Base-by-base conservation (phyloP, 1,140 invertebrate species). In the Drosophila pseudoananassae region DNA sequence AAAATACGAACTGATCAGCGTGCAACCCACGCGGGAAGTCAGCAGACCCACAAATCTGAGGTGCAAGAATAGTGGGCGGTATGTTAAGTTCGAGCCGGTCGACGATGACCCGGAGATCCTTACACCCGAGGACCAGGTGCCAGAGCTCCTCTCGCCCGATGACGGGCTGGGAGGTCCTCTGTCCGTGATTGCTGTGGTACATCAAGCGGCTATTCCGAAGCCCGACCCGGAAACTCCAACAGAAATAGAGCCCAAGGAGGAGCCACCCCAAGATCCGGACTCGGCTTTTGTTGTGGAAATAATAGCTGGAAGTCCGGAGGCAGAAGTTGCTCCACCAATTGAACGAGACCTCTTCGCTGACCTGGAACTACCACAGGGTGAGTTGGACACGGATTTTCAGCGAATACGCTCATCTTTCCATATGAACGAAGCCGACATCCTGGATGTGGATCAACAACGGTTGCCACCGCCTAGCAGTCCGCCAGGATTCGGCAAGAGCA, bases 401-500 rank as follows among this genome's bases (percentile, higher is more conserved):
- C 53, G 73, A 0, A 90, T 79, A 43, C 76, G 90, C 12, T 83
- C 81, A 9, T 77, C 79, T 0, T 90, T 76, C 10, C 85, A 88
- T 31, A 55, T 78, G 47, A 87, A 91, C 46, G 90, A 91, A 43
- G 90, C 74, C 0, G 85, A 84, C 17, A 78, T 91, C n/a, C 45
- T 91, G n/a, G 83, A 91, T 29, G 55, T 75, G 36, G 61, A 66
- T 43, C 63, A 46, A 25, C 29, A 50, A 4, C 75, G 69, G 20
- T n/a, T 63, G 17, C 51, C 68, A 0, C 10, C 51, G 33, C 58
- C 88, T 0, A 66, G 74, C 15, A 87, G 83, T 43, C 82, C 82
- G 8, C 82, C 78, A 9, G 90, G 90, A 9, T 91, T 90, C 65
- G 90, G 90, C 6, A 91, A 91, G 47, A 73, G 54, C 53, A 91